A percentile compares a stretch with the other conserved stretches of the same genome.
Evolutionary conservation across 2,797 vertebrate species (phyloP).

Genomic region (Liasis olivaceus): DNA sequence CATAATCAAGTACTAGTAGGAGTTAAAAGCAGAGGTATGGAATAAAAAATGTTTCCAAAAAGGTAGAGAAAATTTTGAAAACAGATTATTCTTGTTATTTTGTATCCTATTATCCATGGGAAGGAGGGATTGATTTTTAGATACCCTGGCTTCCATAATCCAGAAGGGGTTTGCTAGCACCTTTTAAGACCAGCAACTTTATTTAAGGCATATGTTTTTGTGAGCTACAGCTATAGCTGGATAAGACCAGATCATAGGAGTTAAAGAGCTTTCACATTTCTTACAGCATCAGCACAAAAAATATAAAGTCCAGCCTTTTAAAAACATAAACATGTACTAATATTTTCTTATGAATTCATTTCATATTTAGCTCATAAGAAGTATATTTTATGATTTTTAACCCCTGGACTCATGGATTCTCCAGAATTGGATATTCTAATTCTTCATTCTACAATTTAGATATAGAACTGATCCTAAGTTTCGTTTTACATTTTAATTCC

Average conservation of each 20-base stretch:
- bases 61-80: conserved; percentile 43
- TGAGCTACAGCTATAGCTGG: background rate
- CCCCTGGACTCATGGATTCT: background rate
- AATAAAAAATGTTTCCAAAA: conserved; percentile 50
- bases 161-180: background rate
- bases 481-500: background rate
- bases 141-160: background rate
- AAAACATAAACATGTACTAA: background rate
- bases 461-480: background rate
- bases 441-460: background rate
- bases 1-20: conserved; percentile 45
- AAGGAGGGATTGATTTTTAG: conserved; percentile 26
- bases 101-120: background rate
- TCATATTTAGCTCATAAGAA: background rate
- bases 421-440: background rate
- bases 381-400: background rate
- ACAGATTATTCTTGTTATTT: conserved; percentile 34
- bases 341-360: background rate
- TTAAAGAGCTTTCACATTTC: background rate
- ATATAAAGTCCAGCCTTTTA: background rate
- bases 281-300: background rate
- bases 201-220: background rate
- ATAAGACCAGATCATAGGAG: background rate
- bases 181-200: background rate
- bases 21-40: conserved; percentile 44